Evolutionary conservation across 2,797 vertebrate genomes (phyloP).

Genomic region (Perodicticus potto): DNA sequence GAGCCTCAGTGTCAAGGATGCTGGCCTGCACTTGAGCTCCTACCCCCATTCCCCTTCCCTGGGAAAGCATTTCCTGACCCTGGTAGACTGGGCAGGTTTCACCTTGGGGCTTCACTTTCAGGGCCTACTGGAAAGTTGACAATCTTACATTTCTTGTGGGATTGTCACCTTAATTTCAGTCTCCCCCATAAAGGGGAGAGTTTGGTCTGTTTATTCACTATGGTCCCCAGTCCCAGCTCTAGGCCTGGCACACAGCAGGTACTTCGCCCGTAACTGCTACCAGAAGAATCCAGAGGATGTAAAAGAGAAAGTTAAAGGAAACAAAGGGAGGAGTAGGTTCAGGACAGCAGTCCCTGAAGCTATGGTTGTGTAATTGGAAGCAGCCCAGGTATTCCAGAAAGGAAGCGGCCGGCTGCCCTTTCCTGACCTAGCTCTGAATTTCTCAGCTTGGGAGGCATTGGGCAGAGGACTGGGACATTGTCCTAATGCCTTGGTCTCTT

Average conservation of each 20-base stretch:
- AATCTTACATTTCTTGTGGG: not conserved
- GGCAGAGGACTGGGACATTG: not conserved
- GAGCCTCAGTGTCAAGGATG: not conserved
- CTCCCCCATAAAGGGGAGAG: not conserved
- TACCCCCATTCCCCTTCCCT: not conserved
- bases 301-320: not conserved
- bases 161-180: too few species aligned
- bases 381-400: not conserved
- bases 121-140: too few species aligned
- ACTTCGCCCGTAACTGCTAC: not conserved
- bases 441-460: not conserved
- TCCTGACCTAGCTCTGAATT: not conserved
- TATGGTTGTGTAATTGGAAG: rapidly evolving
- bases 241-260: not conserved
- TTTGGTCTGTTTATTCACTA: not conserved
- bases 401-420: too few species aligned
- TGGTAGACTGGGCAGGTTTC: not conserved
- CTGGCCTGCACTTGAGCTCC: too few species aligned
- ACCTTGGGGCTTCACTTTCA: not conserved
- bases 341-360: not conserved
- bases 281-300: not conserved
- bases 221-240: not conserved
- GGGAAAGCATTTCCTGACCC: not conserved
- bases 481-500: not conserved
- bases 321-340: too few species aligned